These are phyloP conservation scores for Tenebrosternarchus preto DNA, from an alignment of 2,113 vertebrate species.

Conservation along the genomic window DNA sequence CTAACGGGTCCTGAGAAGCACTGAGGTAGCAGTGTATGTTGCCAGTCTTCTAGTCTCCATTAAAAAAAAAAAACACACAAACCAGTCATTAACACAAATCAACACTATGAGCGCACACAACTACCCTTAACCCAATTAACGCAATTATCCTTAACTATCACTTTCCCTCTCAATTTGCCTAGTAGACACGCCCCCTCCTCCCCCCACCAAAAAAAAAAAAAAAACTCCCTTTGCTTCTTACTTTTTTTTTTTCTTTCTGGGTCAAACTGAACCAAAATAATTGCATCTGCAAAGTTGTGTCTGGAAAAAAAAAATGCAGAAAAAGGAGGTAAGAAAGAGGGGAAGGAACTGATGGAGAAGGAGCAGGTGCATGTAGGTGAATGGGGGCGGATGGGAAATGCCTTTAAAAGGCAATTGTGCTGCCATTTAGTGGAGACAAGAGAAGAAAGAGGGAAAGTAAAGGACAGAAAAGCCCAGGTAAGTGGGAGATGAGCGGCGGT, in stretches of 20 bases:
- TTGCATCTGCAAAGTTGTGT: slow-evolving; percentile 59
- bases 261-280: slow-evolving; percentile 64
- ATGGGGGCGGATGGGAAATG: slow-evolving; percentile 24
- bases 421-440: slow-evolving; percentile 63
- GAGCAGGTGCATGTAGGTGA: neutral
- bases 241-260: neutral
- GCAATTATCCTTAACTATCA: too few species aligned
- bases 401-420: slow-evolving; percentile 68
- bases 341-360: slow-evolving; percentile 6
- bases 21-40: neutral
- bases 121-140: neutral
- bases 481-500: slow-evolving; percentile 64
- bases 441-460: slow-evolving; percentile 45
- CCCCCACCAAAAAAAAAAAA: too few species aligned
- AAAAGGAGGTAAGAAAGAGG: neutral
- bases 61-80: neutral
- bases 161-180: too few species aligned
- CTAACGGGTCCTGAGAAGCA: too few species aligned
- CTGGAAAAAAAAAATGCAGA: slow-evolving; percentile 52
- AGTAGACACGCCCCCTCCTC: too few species aligned
- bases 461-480: slow-evolving; percentile 57
- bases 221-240: neutral
- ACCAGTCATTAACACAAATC: neutral
- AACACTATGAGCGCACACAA: neutral
- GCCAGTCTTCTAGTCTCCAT: neutral